These are phyloP conservation scores for Folsomia candida DNA, from an alignment of 2,888 invertebrate genomes.

Conservation along the genomic window DNA sequence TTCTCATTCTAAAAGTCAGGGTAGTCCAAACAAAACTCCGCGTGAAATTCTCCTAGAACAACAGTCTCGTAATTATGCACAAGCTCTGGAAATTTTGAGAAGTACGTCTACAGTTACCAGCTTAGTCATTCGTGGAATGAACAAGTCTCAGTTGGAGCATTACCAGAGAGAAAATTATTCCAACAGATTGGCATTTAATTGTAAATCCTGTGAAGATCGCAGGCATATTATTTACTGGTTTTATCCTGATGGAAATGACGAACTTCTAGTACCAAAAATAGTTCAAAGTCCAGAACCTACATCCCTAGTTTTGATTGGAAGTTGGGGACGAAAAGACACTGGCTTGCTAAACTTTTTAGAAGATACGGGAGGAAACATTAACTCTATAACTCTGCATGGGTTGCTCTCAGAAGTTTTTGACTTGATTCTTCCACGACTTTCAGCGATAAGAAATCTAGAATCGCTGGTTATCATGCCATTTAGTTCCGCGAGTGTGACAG, in stretches of 20 bases:
- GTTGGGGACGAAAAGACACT: constrained; percentile 31
- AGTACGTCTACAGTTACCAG: constrained; percentile 12
- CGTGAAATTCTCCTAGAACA: constrained; percentile 13
- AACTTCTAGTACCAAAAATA: constrained; percentile 12
- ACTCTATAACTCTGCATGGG: constrained; percentile 18
- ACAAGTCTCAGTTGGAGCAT: constrained; percentile 13
- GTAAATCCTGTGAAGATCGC: constrained; percentile 19
- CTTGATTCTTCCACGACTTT: constrained; percentile 29
- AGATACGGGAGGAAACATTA: constrained; percentile 16
- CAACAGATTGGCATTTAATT: not conserved
- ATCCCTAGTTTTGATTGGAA: constrained; percentile 24
- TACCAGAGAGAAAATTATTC: constrained; percentile 21
- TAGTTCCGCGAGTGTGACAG: constrained; percentile 15
- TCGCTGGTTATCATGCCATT: constrained; percentile 24
- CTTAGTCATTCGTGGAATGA: constrained; percentile 18
- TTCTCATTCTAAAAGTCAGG: not conserved
- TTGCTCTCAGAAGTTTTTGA: constrained; percentile 27
- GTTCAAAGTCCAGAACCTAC: not conserved
- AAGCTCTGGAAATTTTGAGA: constrained; percentile 13
- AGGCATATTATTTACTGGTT: constrained; percentile 34
- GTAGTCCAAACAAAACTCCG: constrained; percentile 16
- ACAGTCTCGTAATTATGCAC: constrained; percentile 2
- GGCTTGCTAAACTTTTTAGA: constrained; percentile 30
- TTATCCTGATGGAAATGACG: constrained; percentile 32
- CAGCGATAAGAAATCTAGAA: constrained; percentile 30